Conservation (phyloP, 2,797 vertebrate species). For the Thamnophis elegans region DNA sequence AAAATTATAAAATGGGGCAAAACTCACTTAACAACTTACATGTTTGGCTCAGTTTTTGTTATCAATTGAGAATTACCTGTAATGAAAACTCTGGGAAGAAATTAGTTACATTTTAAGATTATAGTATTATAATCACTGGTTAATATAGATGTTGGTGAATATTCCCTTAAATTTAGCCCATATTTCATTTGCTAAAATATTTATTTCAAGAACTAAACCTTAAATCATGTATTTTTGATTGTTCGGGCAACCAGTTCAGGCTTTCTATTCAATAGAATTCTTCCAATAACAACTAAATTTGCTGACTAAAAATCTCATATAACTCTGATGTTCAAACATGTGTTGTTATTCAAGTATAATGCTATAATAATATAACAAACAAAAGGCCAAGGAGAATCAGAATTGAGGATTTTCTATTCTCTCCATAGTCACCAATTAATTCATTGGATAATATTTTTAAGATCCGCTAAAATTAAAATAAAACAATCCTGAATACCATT, state of each 20-base stretch:
- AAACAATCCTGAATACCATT: not conserved
- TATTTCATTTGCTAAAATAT: not conserved
- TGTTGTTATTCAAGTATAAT: not conserved
- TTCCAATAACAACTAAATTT: not conserved
- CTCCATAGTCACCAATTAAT: not conserved
- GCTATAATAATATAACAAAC: not conserved
- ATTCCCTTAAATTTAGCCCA: not conserved
- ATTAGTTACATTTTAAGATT: not conserved
- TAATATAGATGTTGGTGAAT: not conserved
- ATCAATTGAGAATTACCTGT: no score
- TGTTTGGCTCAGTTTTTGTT: no score
- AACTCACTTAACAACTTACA: no score
- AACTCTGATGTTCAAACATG: not conserved
- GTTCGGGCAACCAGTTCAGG: not conserved
- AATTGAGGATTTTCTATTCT: not conserved
- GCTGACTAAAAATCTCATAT: not conserved
- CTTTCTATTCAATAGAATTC: conserved; percentile 1
- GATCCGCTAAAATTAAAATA: not conserved
- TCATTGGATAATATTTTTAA: not conserved
- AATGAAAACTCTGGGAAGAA: not conserved
- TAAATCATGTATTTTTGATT: not conserved
- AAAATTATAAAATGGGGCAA: no score
- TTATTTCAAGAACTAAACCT: not conserved
- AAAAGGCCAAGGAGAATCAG: not conserved
- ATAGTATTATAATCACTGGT: not conserved